phyloP scores from a whole-genome alignment of 1,140 invertebrate genomes.

The Ceratina japonica region DNA sequence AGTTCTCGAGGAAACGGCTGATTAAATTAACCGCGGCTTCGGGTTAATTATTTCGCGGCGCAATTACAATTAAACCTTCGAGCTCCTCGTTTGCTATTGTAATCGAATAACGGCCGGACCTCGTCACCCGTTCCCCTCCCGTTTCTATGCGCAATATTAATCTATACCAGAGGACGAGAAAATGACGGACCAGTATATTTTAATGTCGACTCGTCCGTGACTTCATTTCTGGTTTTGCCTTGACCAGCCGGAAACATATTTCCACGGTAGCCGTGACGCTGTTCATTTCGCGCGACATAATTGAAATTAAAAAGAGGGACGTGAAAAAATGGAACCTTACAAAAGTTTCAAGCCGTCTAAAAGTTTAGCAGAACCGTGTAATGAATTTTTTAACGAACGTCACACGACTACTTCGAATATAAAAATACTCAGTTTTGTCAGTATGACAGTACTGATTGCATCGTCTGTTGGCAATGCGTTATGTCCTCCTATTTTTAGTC shows the following conservation, averaged over 20 bases:
- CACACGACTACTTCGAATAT: too few relatives aligned
- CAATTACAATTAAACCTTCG: slow-evolving; percentile 23
- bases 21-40: slow-evolving; percentile 30
- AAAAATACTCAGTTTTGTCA: too few relatives aligned
- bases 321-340: background rate
- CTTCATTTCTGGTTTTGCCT: too few relatives aligned
- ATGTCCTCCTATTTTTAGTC: too few relatives aligned
- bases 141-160: background rate
- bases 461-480: too few relatives aligned
- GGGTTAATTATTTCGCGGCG: slow-evolving; percentile 21
- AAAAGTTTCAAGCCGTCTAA: background rate
- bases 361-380: too few relatives aligned
- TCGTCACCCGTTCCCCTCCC: too few relatives aligned
- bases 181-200: background rate
- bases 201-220: background rate
- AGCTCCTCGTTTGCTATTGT: background rate
- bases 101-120: background rate
- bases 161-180: background rate
- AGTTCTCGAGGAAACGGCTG: background rate
- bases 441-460: too few relatives aligned
- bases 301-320: background rate
- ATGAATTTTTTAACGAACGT: too few relatives aligned
- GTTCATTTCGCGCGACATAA: background rate
- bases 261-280: background rate
- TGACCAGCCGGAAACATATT: background rate